phyloP scores from a whole-genome alignment of 2,113 vertebrate species.

The Podarcis raffonei region DNA sequence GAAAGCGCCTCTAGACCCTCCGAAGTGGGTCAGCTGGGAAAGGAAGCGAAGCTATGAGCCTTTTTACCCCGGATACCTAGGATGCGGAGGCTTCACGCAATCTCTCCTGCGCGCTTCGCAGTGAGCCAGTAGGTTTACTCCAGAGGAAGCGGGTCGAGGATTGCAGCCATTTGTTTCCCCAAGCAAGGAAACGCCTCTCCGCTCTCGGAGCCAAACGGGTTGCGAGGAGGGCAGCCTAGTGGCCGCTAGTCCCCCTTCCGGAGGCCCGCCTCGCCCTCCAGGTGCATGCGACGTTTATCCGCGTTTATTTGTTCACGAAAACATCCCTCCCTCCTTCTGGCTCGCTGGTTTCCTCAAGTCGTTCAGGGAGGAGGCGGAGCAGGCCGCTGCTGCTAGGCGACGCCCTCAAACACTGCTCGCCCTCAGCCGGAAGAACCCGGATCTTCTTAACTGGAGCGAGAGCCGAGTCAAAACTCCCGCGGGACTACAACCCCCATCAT shows the following conservation, averaged over 20 bases:
- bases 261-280: no score
- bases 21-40: background rate
- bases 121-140: background rate
- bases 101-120: background rate
- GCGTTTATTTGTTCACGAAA: background rate
- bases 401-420: conserved; percentile 35
- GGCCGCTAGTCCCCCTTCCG: background rate
- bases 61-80: background rate
- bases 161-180: background rate
- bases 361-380: background rate
- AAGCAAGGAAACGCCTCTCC: background rate
- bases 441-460: background rate
- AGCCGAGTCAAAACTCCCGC: background rate
- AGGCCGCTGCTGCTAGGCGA: conserved; percentile 57
- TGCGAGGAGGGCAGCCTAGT: background rate
- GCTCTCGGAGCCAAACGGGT: background rate
- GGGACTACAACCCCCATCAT: background rate
- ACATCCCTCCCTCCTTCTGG: background rate
- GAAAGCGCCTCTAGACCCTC: no score
- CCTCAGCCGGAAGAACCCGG: background rate
- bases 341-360: background rate
- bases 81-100: background rate
- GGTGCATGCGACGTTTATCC: background rate
- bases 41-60: background rate
- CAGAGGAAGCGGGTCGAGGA: background rate